Conservation (phyloP, 2,888 invertebrate genomes). For the Notodonta ziczac region DNA sequence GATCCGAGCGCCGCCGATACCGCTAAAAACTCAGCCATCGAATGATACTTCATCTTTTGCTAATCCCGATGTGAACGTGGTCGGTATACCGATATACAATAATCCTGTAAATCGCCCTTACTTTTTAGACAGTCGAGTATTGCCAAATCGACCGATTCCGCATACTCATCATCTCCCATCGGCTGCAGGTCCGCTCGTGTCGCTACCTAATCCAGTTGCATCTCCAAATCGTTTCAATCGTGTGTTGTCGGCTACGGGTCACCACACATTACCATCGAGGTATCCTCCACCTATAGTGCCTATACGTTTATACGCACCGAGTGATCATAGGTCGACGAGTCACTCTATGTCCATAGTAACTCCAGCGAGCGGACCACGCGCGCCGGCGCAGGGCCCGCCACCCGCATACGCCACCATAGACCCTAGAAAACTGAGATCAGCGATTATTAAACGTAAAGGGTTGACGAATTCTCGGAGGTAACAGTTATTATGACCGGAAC, state of each 20-base stretch:
- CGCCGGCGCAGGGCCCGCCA: slow-evolving; percentile 22
- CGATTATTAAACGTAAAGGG: slow-evolving; percentile 39
- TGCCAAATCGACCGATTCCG: not conserved
- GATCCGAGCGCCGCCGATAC: not conserved
- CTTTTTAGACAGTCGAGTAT: not conserved
- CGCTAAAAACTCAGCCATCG: slow-evolving; percentile 8
- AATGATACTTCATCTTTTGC: slow-evolving; percentile 5
- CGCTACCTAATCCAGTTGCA: not conserved
- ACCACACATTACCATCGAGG: not conserved
- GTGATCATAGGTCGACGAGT: not conserved
- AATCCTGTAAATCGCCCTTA: slow-evolving; percentile 16
- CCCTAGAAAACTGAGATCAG: slow-evolving; percentile 53
- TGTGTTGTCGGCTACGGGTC: not conserved
- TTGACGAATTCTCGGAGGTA: slow-evolving; percentile 19
- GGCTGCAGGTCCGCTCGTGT: not conserved
- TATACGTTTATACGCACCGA: not conserved
- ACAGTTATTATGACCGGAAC: slow-evolving; percentile 23
- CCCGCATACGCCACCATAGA: slow-evolving; percentile 57
- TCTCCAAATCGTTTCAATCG: not conserved
- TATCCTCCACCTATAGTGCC: not conserved
- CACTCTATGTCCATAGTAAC: not conserved
- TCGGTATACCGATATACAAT: slow-evolving; percentile 34
- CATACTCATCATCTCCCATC: not conserved
- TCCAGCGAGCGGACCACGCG: not conserved
- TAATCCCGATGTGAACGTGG: slow-evolving; percentile 28